Evolutionary conservation across 1,140 invertebrate species (phyloP), one percentile per base, ranked within the genome.

Genomic region (Calosoma granatense): DNA sequence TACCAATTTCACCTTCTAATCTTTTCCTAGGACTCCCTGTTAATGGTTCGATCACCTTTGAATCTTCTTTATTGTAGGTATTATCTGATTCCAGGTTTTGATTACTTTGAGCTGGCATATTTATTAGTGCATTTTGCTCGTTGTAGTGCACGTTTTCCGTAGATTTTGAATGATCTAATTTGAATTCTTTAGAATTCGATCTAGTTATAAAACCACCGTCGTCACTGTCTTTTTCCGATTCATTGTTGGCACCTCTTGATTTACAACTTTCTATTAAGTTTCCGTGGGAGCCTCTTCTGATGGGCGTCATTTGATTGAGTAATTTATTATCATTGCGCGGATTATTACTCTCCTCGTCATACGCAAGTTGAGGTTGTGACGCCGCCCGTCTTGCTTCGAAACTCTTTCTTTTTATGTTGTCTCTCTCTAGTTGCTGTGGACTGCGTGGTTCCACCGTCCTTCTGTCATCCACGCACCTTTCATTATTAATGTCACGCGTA

Each of bases 291-390:
- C 78, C 78, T 63, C 78, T 65, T 62, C 78, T 65, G 12, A 74
- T 73, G 15, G 64, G 66, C 22, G 56, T 56, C 14, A 30, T 67
- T 70, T 36, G 23, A 4, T 19, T 4, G 20, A 55, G 36, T 12
- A 26, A 17, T 39, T 36, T 41, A 51, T 15, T 15, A 14, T 53
- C 2, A 19, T 41, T 22, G 21, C 17, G 52, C 54, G 0, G 54
- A 58, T 60, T 61, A 20, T 65, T 65, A 2, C 58, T 62, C 30
- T 78, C 75, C 41, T 78, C 76, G 30, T 79, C 82, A 55, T 79
- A 79, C 12, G 79, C 74, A 9, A 84, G 67, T 55, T 86, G 83
- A 4, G 83, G 84, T 57, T 85, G 84, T 0, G 84, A 85, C 1
- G 78, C 73, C 1, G 82, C 79, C 59, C 78, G 67, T 62, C 78